phyloP scores from a whole-genome alignment of 2,888 invertebrate genomes.

The Leptarthrus brevirostris region DNA sequence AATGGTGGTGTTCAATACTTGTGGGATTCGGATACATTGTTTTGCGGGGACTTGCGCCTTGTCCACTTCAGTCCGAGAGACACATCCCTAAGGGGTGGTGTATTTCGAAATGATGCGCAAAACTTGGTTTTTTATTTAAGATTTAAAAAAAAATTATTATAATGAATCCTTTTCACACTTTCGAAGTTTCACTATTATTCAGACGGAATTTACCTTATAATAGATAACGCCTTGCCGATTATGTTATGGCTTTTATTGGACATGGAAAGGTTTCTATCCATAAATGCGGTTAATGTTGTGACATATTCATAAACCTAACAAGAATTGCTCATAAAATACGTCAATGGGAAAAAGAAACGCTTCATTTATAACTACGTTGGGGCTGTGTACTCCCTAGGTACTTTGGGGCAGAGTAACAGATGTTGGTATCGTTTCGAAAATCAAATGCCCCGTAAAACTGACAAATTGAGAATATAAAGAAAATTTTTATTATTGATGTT shows the following conservation, averaged over 20 bases:
- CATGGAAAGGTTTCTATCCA: background rate
- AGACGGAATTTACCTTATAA: too few species aligned
- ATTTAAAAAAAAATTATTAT: too few species aligned
- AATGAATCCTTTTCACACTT: too few species aligned
- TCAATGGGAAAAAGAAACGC: constrained; percentile 4
- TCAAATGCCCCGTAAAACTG: constrained; percentile 34
- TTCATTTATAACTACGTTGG: constrained; percentile 22
- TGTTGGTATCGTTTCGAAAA: constrained; percentile 34
- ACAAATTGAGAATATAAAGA: constrained; percentile 31
- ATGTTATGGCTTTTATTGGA: background rate
- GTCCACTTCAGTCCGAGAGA: constrained; percentile 4
- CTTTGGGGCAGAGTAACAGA: constrained; percentile 19
- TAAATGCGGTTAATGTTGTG: constrained; percentile 22
- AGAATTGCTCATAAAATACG: constrained; percentile 27
- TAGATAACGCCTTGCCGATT: too few species aligned
- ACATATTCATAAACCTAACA: constrained; percentile 42
- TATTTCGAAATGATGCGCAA: background rate
- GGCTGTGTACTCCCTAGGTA: constrained; percentile 2
- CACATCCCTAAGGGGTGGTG: constrained; percentile 29
- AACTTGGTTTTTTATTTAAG: background rate
- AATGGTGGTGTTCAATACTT: constrained; percentile 18
- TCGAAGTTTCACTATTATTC: too few species aligned
- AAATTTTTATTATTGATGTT: constrained; percentile 10
- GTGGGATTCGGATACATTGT: background rate
- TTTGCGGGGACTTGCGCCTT: constrained; percentile 22